phyloP scores from a whole-genome alignment of 2,797 vertebrate genomes.

The Mallotus villosus region DNA sequence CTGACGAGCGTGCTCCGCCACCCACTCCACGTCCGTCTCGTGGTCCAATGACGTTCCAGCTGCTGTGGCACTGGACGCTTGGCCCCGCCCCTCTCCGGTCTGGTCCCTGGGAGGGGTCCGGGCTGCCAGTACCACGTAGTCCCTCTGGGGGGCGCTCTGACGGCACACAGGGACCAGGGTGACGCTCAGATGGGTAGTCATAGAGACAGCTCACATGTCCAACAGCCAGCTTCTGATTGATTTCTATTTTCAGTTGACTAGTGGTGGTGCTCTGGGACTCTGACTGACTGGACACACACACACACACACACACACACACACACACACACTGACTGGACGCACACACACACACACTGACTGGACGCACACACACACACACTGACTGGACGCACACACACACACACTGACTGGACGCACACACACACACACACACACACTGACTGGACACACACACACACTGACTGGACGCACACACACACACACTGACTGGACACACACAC shows the following conservation, averaged over 20 bases:
- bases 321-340: neutral
- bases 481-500: too few species aligned
- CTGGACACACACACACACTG: too few species aligned
- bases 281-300: neutral
- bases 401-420: neutral
- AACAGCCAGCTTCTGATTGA: too few species aligned
- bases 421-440: too few species aligned
- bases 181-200: too few species aligned
- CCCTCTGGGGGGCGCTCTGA: slow-evolving; percentile 84
- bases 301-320: neutral
- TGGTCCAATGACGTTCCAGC: slow-evolving; percentile 54
- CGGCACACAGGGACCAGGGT: neutral
- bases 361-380: too few species aligned
- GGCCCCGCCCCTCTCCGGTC: slow-evolving; percentile 39
- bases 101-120: slow-evolving; percentile 76
- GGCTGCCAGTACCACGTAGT: slow-evolving; percentile 84
- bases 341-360: too few species aligned
- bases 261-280: too few species aligned
- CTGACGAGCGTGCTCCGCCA: slow-evolving; percentile 87
- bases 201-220: too few species aligned
- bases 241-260: too few species aligned
- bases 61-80: slow-evolving; percentile 31
- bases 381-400: too few species aligned
- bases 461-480: too few species aligned
- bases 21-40: slow-evolving; percentile 85